A percentile compares a stretch with the other conserved stretches of the same genome.
Conservation (phyloP, 2,113 vertebrate species). For the Antigone vipio region DNA sequence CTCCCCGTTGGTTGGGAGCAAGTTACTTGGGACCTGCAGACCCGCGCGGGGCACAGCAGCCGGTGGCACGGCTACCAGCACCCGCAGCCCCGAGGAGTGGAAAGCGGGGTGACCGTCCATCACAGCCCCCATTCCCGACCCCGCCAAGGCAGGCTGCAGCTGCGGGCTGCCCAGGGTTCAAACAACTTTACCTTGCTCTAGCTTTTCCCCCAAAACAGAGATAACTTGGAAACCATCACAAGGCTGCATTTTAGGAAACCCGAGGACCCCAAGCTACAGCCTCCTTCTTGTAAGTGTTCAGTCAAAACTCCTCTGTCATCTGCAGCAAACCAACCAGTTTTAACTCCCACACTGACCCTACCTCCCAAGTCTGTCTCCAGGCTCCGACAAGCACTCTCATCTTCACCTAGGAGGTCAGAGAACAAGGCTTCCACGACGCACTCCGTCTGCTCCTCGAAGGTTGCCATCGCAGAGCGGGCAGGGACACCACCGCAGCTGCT, state of each 20-base stretch:
- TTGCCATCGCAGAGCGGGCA: neutral
- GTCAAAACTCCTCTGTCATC: neutral
- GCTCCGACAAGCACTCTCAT: fast-evolving
- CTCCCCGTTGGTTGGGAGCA: neutral
- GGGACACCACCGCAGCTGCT: neutral
- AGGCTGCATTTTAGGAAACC: neutral
- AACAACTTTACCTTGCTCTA: neutral
- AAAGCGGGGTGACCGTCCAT: fast-evolving
- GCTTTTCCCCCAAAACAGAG: neutral
- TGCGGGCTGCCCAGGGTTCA: fast-evolving
- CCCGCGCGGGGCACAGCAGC: fast-evolving
- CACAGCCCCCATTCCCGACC: fast-evolving
- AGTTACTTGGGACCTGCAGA: neutral
- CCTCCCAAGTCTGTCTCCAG: neutral
- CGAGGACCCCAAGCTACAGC: neutral
- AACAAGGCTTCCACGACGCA: constrained; percentile 26
- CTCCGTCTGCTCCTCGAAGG: constrained; percentile 62
- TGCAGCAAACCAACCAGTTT: neutral
- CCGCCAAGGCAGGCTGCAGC: neutral
- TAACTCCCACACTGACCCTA: neutral
- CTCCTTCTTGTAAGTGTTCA: neutral
- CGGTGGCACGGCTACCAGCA: fast-evolving
- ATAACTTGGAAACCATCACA: no score
- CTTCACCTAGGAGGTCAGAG: neutral
- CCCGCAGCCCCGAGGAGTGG: fast-evolving